Evolutionary conservation across 2,797 vertebrate species (phyloP).

Genomic region (Lates japonicus): DNA sequence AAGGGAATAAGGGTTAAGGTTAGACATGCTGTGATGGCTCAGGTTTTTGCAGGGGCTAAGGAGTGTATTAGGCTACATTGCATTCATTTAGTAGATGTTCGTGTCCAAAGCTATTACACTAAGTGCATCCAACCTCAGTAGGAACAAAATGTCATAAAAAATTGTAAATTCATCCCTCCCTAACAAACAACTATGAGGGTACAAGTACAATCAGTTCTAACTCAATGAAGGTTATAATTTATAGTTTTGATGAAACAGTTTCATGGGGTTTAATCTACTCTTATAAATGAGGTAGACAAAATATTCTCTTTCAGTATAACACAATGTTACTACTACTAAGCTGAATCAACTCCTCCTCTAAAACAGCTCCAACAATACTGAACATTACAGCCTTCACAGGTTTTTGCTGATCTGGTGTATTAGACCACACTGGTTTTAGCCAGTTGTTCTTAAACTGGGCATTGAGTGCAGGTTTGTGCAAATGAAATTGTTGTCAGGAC

Average conservation of each 20-base stretch:
- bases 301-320: no score
- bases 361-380: not conserved
- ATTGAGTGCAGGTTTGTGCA: not conserved
- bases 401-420: not conserved
- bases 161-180: not conserved
- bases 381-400: not conserved
- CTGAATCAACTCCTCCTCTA: not conserved
- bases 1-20: not conserved
- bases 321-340: not conserved
- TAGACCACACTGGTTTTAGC: not conserved
- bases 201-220: not conserved
- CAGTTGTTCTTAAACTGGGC: not conserved
- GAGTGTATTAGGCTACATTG: not conserved
- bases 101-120: conserved; percentile 17
- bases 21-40: not conserved
- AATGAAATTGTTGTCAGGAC: not conserved
- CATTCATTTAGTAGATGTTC: conserved; percentile 11
- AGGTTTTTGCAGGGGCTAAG: not conserved
- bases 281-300: not conserved
- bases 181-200: conserved; percentile 1
- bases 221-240: not conserved
- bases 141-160: conserved; percentile 2
- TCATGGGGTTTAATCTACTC: not conserved
- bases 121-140: conserved; percentile 26
- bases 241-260: not conserved